Evolutionary conservation across 1,140 invertebrate species (phyloP), one percentile per base, ranked within the genome.

Genomic region (Leptoteleia sp.): DNA sequence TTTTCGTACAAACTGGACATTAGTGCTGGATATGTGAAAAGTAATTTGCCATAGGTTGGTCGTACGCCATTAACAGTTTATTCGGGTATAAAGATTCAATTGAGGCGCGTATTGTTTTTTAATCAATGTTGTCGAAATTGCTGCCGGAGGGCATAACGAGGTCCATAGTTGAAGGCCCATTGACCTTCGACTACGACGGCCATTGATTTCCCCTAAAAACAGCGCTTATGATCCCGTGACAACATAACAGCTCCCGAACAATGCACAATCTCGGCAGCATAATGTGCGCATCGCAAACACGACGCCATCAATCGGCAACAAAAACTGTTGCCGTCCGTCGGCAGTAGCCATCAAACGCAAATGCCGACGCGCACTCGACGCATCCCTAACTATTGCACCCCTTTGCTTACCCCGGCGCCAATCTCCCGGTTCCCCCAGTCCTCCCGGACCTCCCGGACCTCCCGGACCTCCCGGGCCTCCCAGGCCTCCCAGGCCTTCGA

Each of bases 331-430:
- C 38, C 27, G 16, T 31, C 15, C 38, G 31, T n/a, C 37, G 16
- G 7, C 40, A 17, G 52, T 31, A n/a, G n/a, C n/a, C 52, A 59
- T 59, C 38, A 59, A 45, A 42, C 35, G 35, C 35, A 52, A 64
- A 65, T 65, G 37, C 61, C 47, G 37, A 35, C 33, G 59, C 59
- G 37, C 43, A 50, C 59, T 38, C 25, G 47, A 27, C 35, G 61
- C 61, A 64, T 64, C 47, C 61, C 47, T 43, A 65, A 65, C 61
- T 65, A 65, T 52, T 65, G 47, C 61, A 65, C 35, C 61, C 61
- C 27, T 52, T 65, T 43, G 25, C 40, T 13, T 6, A 9, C 16
- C 9, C 15, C 48, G 6, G 1, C 40, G 40, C 37, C 37, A 65
- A 65, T 65, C 47, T 52, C 4, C 35, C 12, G 47, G 9, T 47